Base-by-base conservation (phyloP, 2,113 vertebrate genomes). In the Seriola rivoliana region DNA sequence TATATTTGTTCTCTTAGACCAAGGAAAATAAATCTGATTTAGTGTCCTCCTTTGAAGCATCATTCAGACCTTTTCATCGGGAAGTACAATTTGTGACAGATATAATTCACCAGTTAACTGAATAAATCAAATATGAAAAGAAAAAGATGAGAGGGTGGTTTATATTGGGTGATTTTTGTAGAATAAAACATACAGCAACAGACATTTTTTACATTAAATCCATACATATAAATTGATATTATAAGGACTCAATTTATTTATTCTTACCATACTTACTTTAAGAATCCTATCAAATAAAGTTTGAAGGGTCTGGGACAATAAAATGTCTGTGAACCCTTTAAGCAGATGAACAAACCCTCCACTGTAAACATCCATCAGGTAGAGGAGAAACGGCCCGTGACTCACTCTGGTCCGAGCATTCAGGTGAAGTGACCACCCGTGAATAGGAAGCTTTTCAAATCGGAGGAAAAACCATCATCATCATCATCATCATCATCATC, bases 391-490 rank as follows among this genome's bases (percentile, higher is more conserved):
- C 2, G 73, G 52, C 50, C 34, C 6, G 5, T 38, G 64, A 60
- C 50, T 75, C 75, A 40, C 14, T 67, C 58, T 23, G 48, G 25
- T 69, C 36, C 42, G 4, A 73, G 60, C 67, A 44, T 23, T 55
- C 80, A 85, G 78, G 86, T 87, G 84, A 76, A 83, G 36, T 67
- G 75, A 84, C 76, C 85, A 83, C 82, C 71, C 44, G 21, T 67
- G 69, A 71, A 25, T 50, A 66, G 55, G 71, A 81, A 74, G 80
- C 75, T 62, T 76, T 86, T 86, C 11, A 84, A 71, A 81, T 81
- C 50, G 40, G 42, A 82, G 64, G 65, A 83, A 89, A 89, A 87
- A 68, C 73, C 64, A 71, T 85, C 77, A 86, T 88, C 73, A 73
- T 77, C 58, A 42, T 42, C 40, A 42, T 42, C 64, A 71, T 85